Percentiles rank a stretch among this genome's conserved stretches.
Evolutionary conservation across 2,888 invertebrate species (phyloP).

Genomic region (Tolmerus cingulatus): DNA sequence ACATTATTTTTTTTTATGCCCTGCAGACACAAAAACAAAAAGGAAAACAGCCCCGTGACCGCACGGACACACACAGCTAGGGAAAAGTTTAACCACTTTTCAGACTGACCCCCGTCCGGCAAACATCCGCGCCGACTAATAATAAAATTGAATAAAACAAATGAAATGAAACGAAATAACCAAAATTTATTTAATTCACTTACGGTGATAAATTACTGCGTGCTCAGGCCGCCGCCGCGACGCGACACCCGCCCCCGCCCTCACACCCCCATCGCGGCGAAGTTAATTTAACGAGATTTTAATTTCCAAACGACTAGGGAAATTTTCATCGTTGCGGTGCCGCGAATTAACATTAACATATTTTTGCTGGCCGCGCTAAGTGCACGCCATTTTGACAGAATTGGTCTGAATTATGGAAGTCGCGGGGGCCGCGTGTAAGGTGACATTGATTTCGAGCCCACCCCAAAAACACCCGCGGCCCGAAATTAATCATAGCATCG

Average conservation of each 20-base stretch:
- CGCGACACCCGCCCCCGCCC: not conserved
- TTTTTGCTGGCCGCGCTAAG: not conserved
- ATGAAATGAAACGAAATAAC: constrained; percentile 10
- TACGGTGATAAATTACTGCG: constrained; percentile 28
- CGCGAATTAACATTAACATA: constrained; percentile 30
- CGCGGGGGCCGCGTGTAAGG: not conserved
- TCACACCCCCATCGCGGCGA: not conserved
- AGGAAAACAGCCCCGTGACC: not conserved
- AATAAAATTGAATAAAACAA: constrained; percentile 22
- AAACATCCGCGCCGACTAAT: not conserved
- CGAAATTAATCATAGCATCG: not conserved
- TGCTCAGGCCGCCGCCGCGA: not conserved
- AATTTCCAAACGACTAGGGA: constrained; percentile 26
- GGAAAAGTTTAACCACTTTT: not conserved
- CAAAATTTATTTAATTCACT: constrained; percentile 34
- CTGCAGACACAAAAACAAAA: not conserved
- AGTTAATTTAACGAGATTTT: constrained; percentile 32
- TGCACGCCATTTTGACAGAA: not conserved
- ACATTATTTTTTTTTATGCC: not conserved
- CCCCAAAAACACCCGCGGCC: not conserved
- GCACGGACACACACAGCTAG: not conserved
- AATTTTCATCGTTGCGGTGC: constrained; percentile 29
- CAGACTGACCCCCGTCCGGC: not conserved
- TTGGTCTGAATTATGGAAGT: not conserved
- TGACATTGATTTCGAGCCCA: not conserved